Evolutionary conservation across 1,140 invertebrate genomes (phyloP), one percentile per base, ranked within the genome.

Genomic region (Cherax destructor): DNA sequence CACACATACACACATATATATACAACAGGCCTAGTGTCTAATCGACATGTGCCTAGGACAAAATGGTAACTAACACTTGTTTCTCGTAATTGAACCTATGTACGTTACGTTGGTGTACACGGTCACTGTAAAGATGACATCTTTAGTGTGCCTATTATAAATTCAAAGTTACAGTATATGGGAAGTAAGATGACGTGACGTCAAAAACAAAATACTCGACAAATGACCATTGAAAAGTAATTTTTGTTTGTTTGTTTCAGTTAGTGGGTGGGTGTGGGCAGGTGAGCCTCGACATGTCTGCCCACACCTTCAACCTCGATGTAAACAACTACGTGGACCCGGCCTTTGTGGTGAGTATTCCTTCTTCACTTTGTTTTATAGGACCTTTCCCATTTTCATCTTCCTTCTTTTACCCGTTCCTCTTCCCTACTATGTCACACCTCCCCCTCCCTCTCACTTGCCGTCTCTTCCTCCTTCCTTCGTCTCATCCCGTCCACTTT

Each of bases 1-100:
- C 49, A 41, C 52, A 78, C 74, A 59, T 76, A 79, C 77, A 56
- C 86, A 59, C 50, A 49, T n/a, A n/a, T n/a, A n/a, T n/a, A n/a
- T n/a, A n/a, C n/a, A n/a, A n/a, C n/a, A n/a, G n/a, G n/a, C n/a
- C n/a, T n/a, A n/a, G n/a, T n/a, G n/a, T n/a, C n/a, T n/a, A n/a
- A n/a, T n/a, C n/a, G n/a, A n/a, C n/a, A n/a, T n/a, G n/a, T n/a
- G n/a, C n/a, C n/a, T n/a, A n/a, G n/a, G n/a, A n/a, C n/a, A n/a
- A n/a, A n/a, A n/a, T n/a, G n/a, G n/a, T n/a, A n/a, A n/a, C n/a
- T n/a, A n/a, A n/a, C n/a, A n/a, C 10, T 16, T 5, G 10, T 16
- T 16, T 16, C 61, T 16, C 61, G 1, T 16, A 65, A 10, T 5
- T 16, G 4, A 10, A 65, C 61, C 4, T 16, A 65, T 16, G 18